Evolutionary conservation across 2,888 invertebrate species (phyloP).

Genomic region (Blera fallax): DNA sequence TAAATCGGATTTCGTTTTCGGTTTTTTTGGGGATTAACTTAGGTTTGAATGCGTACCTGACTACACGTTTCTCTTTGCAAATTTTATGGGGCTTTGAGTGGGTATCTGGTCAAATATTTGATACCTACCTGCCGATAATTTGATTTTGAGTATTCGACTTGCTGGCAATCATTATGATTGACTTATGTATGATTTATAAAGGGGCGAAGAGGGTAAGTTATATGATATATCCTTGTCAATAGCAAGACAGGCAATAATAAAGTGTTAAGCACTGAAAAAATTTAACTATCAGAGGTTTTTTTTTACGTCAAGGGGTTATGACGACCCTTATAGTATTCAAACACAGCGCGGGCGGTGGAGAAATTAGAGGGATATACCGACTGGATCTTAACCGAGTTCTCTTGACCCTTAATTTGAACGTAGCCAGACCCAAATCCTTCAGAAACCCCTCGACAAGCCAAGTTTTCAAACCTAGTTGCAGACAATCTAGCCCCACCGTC

Average conservation of each 20-base stretch:
- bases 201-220: not conserved
- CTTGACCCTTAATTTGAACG: no score
- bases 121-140: conserved; percentile 33
- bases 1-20: conserved; percentile 23
- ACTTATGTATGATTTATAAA: not conserved
- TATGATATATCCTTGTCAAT: not conserved
- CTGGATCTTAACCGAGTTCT: no score
- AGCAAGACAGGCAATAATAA: not conserved
- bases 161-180: not conserved
- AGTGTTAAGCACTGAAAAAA: no score
- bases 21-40: not conserved
- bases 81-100: not conserved
- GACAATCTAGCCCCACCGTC: no score
- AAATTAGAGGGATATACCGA: no score
- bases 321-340: no score
- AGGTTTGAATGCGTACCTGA: not conserved
- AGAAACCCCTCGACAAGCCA: no score
- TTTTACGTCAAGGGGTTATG: no score
- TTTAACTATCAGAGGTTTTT: no score
- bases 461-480: no score
- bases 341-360: no score
- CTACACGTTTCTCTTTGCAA: not conserved
- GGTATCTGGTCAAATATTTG: not conserved
- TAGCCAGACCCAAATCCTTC: no score
- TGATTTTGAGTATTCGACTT: not conserved